Percentiles rank a stretch among this genome's conserved stretches.
Evolutionary conservation across 2,888 invertebrate species (phyloP).

Genomic region (Megaustenia siamemsis): DNA sequence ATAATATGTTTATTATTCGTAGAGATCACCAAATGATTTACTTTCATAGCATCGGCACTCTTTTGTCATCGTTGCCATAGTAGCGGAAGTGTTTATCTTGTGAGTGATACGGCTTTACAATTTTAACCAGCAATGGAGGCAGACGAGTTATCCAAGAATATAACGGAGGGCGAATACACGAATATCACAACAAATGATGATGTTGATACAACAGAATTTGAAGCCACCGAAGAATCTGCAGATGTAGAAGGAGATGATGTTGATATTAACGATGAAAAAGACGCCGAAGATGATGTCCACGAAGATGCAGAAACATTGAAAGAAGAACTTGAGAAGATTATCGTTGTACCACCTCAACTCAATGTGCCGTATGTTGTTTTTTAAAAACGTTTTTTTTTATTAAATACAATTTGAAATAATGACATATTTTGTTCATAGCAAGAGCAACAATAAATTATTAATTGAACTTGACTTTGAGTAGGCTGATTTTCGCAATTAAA

Average conservation of each 20-base stretch:
- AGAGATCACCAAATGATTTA: too few relatives aligned
- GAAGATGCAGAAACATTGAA: constrained; percentile 68
- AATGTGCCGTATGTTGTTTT: constrained; percentile 58
- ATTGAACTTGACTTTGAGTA: too few relatives aligned
- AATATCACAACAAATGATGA: constrained; percentile 41
- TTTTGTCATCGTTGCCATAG: constrained; percentile 63
- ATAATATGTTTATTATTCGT: too few relatives aligned
- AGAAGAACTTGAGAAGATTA: constrained; percentile 75
- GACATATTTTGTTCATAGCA: too few relatives aligned
- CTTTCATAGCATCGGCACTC: too few relatives aligned
- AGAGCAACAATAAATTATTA: too few relatives aligned
- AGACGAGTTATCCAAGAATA: constrained; percentile 26
- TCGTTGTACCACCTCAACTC: constrained; percentile 71
- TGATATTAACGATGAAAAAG: constrained; percentile 43
- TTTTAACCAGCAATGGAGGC: constrained; percentile 54
- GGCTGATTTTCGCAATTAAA: too few relatives aligned
- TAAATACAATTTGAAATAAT: neutral
- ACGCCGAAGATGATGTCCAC: constrained; percentile 49
- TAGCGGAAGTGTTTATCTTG: constrained; percentile 63
- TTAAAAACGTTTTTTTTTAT: neutral
- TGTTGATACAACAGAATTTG: constrained; percentile 23
- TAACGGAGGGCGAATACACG: constrained; percentile 46
- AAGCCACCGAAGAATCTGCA: neutral
- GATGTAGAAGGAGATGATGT: neutral
- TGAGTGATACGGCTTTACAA: constrained; percentile 54